Evolutionary conservation across 2,888 invertebrate genomes (phyloP), one percentile per base, ranked within the genome.

Genomic region (Spicauda simplicius): DNA sequence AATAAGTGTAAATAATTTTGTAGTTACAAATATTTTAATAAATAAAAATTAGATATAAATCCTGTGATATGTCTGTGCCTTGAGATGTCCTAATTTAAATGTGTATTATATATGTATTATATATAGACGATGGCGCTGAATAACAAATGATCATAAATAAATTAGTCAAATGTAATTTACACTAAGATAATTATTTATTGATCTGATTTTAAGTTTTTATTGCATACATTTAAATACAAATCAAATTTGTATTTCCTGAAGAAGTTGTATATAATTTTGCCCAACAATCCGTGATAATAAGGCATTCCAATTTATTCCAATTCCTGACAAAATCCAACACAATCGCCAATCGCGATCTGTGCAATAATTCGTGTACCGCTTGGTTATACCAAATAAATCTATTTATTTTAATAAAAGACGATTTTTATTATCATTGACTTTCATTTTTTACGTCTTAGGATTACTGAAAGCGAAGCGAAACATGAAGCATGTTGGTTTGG

Each of bases 11-110:
- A 77, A 76, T 78, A 77, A 73, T 76, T 68, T 61, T 69, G 60
- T 73, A 72, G 72, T 71, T 70, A 70, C 68, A 63, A 53, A 69
- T 72, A 73, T 73, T 70, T 72, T 76, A 73, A 75, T 73, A 70
- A 70, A 71, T 74, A 68, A 72, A 71, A 80, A 81, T 85, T 87
- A 87, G 80, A 88, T 80, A 84, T 88, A 84, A 84, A 88, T 84
- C 73, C 91, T 91, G 91, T 91, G 91, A 91, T 91, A 91, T 87
- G 87, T 89, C 89, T 90, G 91, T 91, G 91, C 91, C 91, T 91
- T 90, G 84, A 83, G 72, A 73, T 84, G 79, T 84, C 81, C 80
- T 83, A 80, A 76, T 59, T 65, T 59, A 20, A 41, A 45, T 53
- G 30, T 45, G 19, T 64, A 79, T 73, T 75, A 80, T 25, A 25